Evolutionary conservation across 1,140 invertebrate species (phyloP), one percentile per base, ranked within the genome.

Genomic region (Pseudachorutes palmiensis): DNA sequence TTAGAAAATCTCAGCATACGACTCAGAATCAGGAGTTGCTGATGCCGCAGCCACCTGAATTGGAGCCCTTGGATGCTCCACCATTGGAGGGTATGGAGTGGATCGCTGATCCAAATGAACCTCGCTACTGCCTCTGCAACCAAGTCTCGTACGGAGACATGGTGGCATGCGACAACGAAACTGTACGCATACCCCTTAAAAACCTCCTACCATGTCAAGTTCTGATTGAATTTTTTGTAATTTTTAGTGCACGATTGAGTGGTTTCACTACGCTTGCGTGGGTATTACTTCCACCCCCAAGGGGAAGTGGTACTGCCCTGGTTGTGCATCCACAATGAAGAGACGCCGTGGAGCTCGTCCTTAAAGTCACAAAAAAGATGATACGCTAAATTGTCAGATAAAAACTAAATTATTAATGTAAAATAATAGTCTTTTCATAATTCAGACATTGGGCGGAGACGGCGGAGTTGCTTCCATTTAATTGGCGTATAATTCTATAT

Each of bases 71-170:
- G 14, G 70, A 73, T 1, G 71, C 72, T 61, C 74, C 75, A 2
- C 72, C 72, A n/a, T 74, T 75, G 48, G 67, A 73, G 26, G 83
- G 64, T 82, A 82, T 76, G 26, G 89, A 91, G 72, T 92, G 90
- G 90, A 86, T 86, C 0, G 90, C 89, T 72, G 91, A 94, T 81
- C 90, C 91, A 1, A 91, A 92, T 76, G 94, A 98, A 80, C 94
- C 93, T 14, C 84, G 94, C 73, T 98, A 98, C 79, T 98, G 96
- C 80, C 86, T 96, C 74, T 98, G 96, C 80, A 97, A 98, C 81
- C 91, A 98, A 81, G 92, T 98, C 32, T 96, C 93, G 1, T 98
- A 97, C 78, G 97, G 97, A 12, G 93, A 97, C 75, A 99, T 99
- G 97, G 94, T 99, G 62, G 95, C 94, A 64, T 98, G 97, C 82